A percentile compares a stretch with the other conserved stretches of the same genome.
Conservation (phyloP, 2,797 vertebrate species). For the Sebastes itinus region DNA sequence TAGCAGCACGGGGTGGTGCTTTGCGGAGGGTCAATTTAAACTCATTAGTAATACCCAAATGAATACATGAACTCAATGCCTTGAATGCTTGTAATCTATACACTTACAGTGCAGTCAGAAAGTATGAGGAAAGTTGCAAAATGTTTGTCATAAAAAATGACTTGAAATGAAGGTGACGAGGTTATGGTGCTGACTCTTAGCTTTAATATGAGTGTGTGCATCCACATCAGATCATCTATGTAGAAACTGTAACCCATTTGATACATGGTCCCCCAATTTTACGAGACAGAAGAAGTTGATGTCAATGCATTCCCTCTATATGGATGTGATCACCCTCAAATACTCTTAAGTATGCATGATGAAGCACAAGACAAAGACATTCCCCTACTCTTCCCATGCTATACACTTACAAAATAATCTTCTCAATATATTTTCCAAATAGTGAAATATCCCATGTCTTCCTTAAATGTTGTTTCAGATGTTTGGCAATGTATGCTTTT, state of each 20-base stretch:
- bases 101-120: background rate
- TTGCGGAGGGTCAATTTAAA: background rate
- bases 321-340: background rate
- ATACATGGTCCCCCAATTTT: background rate
- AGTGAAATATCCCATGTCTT: background rate
- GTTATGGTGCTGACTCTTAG: background rate
- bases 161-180: background rate
- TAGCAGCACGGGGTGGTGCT: background rate
- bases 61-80: background rate
- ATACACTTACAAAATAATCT: background rate
- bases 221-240: background rate
- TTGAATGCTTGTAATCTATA: background rate
- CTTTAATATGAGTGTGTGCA: background rate
- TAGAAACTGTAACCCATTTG: background rate
- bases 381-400: background rate
- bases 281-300: background rate
- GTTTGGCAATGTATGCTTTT: slow-evolving; percentile 13
- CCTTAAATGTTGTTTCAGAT: slow-evolving; percentile 26
- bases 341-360: background rate
- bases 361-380: background rate
- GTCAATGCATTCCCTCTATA: background rate
- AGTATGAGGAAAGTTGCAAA: background rate
- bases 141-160: background rate
- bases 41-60: background rate
- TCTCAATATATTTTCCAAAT: background rate